Evolutionary conservation across 2,797 vertebrate species (phyloP), one percentile per base, ranked within the genome.

Genomic region (Sebastes itinus): DNA sequence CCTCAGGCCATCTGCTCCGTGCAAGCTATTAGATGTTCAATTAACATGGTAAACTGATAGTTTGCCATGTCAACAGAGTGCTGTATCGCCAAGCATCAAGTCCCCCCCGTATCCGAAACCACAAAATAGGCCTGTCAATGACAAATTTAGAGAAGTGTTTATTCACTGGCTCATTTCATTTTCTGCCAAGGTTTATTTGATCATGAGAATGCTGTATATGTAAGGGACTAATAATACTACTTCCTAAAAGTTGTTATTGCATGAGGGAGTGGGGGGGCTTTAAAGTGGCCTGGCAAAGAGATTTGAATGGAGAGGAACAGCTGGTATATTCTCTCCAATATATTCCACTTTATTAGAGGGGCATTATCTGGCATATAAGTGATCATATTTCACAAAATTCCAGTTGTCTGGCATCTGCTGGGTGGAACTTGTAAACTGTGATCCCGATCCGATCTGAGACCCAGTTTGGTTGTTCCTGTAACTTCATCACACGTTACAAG

Each of bases 11-110:
- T 93, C 91, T 92, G 91, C 88, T 89, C 83, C 65, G 79, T 52
- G 28, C 64, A 35, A 89, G 89, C 86, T 89, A 94, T 94, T 92
- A 91, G 83, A 89, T 89, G 89, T 93, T 93, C 89, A 93, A 91
- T 95, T 93, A 93, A 92, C 87, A 87, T 28, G 52, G 92, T 91
- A 91, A 90, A 94, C 81, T 85, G 91, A 94, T 92, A 92, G 90
- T 92, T 82, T 90, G 82, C 80, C 81, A 71, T 91, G 90, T 94
- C 91, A 92, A 92, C 91, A 92, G 81, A 78, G 67, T 27, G 65
- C 76, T 78, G 79, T 81, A 88, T 93, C 78, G 68, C 77, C 68
- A 63, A 77, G 84, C 84, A 63, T 89, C 80, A 76, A 58, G 35
- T 85, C 58, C 23, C 42, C 66, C 58, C 23, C 33, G 46, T 38